These are phyloP conservation scores for Hoplodrina ambigua DNA, from an alignment of 2,888 invertebrate species.

Conservation along the genomic window DNA sequence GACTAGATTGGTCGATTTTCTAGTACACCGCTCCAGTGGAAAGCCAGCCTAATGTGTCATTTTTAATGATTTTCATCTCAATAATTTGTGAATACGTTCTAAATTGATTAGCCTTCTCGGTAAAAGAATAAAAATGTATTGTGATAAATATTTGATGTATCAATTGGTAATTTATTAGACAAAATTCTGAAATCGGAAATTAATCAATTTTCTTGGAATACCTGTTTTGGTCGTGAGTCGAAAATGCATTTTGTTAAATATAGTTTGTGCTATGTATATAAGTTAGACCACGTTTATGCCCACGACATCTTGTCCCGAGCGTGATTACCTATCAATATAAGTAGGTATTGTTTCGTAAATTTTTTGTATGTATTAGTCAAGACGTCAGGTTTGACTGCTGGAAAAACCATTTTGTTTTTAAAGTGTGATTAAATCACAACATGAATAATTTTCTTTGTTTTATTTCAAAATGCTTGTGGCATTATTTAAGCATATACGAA, in stretches of 20 bases:
- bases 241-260: slow-evolving; percentile 64
- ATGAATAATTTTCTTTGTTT: slow-evolving; percentile 69
- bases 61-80: slow-evolving; percentile 19
- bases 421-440: slow-evolving; percentile 88
- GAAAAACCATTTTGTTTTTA: slow-evolving; percentile 77
- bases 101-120: slow-evolving; percentile 40
- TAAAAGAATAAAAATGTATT: slow-evolving; percentile 36
- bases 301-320: slow-evolving; percentile 60
- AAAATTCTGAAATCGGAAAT: slow-evolving; percentile 49
- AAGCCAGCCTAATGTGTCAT: slow-evolving; percentile 7
- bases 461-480: slow-evolving; percentile 55
- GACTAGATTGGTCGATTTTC: neutral
- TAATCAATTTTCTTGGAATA: slow-evolving; percentile 44
- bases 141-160: slow-evolving; percentile 56
- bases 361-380: slow-evolving; percentile 71
- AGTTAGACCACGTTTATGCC: slow-evolving; percentile 54
- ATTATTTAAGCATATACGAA: neutral
- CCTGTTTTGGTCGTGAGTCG: slow-evolving; percentile 53
- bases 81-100: slow-evolving; percentile 43
- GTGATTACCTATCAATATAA: slow-evolving; percentile 63
- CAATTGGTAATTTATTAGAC: slow-evolving; percentile 37
- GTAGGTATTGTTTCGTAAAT: slow-evolving; percentile 73
- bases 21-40: neutral
- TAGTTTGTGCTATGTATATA: slow-evolving; percentile 65
- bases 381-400: slow-evolving; percentile 65